Conservation (phyloP, 2,113 vertebrate genomes). For the Takifugu bimaculatus region DNA sequence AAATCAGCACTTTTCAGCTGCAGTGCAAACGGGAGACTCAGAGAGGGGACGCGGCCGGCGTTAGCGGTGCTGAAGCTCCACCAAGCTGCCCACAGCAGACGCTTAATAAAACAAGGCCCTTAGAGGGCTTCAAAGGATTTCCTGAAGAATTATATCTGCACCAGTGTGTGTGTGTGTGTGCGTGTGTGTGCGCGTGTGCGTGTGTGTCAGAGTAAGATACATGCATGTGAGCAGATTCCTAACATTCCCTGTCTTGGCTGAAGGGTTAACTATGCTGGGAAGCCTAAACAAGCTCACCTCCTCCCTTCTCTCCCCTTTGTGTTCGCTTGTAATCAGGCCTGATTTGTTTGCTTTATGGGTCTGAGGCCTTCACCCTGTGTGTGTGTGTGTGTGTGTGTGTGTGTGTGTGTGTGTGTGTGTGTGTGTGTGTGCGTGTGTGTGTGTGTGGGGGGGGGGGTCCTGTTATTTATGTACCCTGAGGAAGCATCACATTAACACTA, state of each 20-base stretch:
- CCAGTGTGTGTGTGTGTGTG: slow-evolving; percentile 28
- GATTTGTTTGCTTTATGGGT: slow-evolving; percentile 60
- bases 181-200: slow-evolving; percentile 33
- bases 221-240: slow-evolving; percentile 56
- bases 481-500: slow-evolving; percentile 25
- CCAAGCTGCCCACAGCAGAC: slow-evolving; percentile 20
- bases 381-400: slow-evolving; percentile 17
- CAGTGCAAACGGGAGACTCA: too few species aligned
- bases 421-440: slow-evolving; percentile 6
- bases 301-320: slow-evolving; percentile 39
- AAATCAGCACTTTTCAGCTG: background rate
- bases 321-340: slow-evolving; percentile 49
- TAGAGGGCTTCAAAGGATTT: slow-evolving; percentile 52
- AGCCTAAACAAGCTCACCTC: slow-evolving; percentile 50
- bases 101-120: slow-evolving; percentile 31
- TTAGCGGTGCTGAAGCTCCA: slow-evolving; percentile 36
- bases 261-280: slow-evolving; percentile 50
- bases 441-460: slow-evolving; percentile 13
- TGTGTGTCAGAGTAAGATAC: slow-evolving; percentile 30
- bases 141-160: slow-evolving; percentile 42
- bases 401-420: slow-evolving; percentile 7
- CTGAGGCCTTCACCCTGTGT: slow-evolving; percentile 4
- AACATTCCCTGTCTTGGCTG: slow-evolving; percentile 52
- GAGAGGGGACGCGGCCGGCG: slow-evolving; percentile 13
- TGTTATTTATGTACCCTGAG: slow-evolving; percentile 32